Conservation (phyloP, 2,797 vertebrate genomes). For the Craterocephalus amniculus region DNA sequence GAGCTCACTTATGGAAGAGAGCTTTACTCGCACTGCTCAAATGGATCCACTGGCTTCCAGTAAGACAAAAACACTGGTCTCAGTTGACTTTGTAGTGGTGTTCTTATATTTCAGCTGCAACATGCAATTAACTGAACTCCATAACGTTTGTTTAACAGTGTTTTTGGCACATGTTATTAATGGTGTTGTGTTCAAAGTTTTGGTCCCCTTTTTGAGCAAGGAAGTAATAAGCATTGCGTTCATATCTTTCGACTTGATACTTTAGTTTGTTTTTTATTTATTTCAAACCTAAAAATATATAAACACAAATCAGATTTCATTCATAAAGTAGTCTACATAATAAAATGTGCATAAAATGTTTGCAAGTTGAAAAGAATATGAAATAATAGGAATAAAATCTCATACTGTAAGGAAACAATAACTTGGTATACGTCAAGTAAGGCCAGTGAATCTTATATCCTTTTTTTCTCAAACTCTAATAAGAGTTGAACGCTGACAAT, state of each 20-base stretch:
- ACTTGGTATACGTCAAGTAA: too few species aligned
- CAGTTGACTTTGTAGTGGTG: slow-evolving; percentile 22
- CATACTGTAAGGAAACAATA: too few species aligned
- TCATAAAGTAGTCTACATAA: too few species aligned
- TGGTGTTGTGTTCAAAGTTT: background rate
- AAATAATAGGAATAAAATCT: too few species aligned
- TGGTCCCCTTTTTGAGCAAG: background rate
- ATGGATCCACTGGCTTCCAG: slow-evolving; percentile 26
- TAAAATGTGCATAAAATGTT: too few species aligned
- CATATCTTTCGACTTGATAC: background rate
- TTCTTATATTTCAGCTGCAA: slow-evolving; percentile 8
- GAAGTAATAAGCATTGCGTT: background rate
- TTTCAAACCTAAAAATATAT: too few species aligned
- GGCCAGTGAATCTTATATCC: too few species aligned
- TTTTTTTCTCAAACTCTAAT: too few species aligned
- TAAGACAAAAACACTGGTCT: slow-evolving; percentile 14
- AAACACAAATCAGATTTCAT: too few species aligned
- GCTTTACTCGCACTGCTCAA: slow-evolving; percentile 20
- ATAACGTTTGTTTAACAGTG: background rate
- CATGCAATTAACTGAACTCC: slow-evolving; percentile 10
- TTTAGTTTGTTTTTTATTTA: background rate
- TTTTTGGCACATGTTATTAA: slow-evolving; percentile 5
- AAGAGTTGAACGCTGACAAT: background rate
- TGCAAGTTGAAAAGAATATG: too few species aligned
- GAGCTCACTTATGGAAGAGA: slow-evolving; percentile 33